Base-by-base conservation (phyloP, 2,113 vertebrate species). In the Myotis brandtii region DNA sequence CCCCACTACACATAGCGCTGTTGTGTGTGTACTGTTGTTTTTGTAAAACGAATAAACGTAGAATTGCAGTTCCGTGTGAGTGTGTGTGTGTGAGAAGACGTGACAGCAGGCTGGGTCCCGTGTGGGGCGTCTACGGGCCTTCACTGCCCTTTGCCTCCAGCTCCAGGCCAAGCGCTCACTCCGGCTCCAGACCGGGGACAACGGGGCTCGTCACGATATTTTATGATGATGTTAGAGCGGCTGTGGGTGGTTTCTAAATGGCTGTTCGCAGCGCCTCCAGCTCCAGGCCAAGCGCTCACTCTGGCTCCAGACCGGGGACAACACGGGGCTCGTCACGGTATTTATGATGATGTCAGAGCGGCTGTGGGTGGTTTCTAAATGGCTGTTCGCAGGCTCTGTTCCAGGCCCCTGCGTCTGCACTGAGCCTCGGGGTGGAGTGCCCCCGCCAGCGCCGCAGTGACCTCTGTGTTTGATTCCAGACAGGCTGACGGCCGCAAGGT, bases 401-500 rank as follows among this genome's bases (percentile, higher is more conserved):
- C 0, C 13, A 0, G 54, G 0, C 56, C n/a, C 30, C 9, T 3
- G 10, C 0, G 0, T 10, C 1, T 1, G 37, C 4, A n/a, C 14
- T 0, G 4, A 4, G 1, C 27, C 64, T 2, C 1, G 14, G 46
- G 5, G 27, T 0, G 0, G 0, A 0, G 88, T 3, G 37, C 16
- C 2, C n/a, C n/a, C 1, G 11, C 14, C 59, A 3, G 0, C 12
- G 1, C 0, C 0, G 3, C 11, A 1, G 27, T 80, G 64, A n/a
- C 85, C 80, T 13, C 79, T 69, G 8, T 7, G 3, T 86, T 62
- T 54, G 30, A 27, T 94, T 97, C 17, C 96, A 99, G 99, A 34
- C 99, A 99, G 93, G 99, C 99, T 0, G 99, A 99, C 18, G 99
- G 99, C 1, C 99, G 99, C 30, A 99, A 99, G 18, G 99, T 99